Conservation (phyloP, 1,140 invertebrate species). For the Ericerus pela region DNA sequence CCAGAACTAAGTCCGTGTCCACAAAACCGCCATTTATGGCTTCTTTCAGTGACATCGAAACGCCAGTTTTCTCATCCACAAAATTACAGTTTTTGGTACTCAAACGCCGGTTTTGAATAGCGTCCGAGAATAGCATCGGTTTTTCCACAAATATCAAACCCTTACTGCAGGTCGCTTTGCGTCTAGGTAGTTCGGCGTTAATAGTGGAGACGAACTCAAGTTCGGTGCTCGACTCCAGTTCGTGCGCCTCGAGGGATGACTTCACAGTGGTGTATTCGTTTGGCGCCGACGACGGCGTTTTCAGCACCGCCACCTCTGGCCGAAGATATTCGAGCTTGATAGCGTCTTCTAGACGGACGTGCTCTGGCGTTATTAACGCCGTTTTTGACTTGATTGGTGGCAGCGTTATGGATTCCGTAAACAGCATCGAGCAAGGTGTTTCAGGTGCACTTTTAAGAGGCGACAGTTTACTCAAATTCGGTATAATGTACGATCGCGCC, state of each 20-base stretch:
- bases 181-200: conserved; percentile 45
- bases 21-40: conserved; percentile 66
- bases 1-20: conserved; percentile 69
- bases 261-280: conserved; percentile 54
- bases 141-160: conserved; percentile 50
- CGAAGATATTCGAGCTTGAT: conserved; percentile 59
- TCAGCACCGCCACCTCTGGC: conserved; percentile 55
- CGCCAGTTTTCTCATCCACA: conserved; percentile 52
- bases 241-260: conserved; percentile 50
- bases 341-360: conserved; percentile 48
- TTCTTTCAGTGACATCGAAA: conserved; percentile 64
- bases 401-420: background rate
- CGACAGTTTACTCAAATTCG: background rate
- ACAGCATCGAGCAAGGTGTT: too few relatives aligned
- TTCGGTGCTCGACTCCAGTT: conserved; percentile 48
- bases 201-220: conserved; percentile 50
- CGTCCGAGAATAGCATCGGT: conserved; percentile 58
- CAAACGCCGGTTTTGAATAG: conserved; percentile 53
- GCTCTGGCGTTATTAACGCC: background rate
- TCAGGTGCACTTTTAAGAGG: too few relatives aligned
- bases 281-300: conserved; percentile 52
- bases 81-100: conserved; percentile 57
- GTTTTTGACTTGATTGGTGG: background rate
- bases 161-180: conserved; percentile 57
- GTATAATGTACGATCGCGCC: conserved; percentile 55